Percentiles rank a stretch among this genome's conserved stretches.
Conservation (phyloP, 2,113 vertebrate species). For the Antechinus stuartii region DNA sequence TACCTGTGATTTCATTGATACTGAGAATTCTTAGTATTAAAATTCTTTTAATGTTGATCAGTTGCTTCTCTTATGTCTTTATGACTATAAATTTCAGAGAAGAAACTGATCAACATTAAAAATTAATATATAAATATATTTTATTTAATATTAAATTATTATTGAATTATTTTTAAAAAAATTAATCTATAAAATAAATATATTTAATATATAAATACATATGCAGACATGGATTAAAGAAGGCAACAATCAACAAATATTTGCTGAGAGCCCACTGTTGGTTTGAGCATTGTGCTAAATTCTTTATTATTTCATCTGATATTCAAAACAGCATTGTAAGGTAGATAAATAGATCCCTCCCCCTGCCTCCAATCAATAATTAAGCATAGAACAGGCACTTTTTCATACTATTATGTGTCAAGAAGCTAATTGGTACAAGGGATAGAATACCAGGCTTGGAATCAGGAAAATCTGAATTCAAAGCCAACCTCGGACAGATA, state of each 20-base stretch:
- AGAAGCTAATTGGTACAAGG: neutral
- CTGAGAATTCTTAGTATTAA: neutral
- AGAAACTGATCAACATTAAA: too few relatives aligned
- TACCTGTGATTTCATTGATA: neutral
- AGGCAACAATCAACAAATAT: neutral
- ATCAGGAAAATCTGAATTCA: neutral
- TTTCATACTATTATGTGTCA: neutral
- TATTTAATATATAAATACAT: neutral
- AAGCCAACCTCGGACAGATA: neutral
- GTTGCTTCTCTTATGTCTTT: neutral
- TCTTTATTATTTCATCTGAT: neutral
- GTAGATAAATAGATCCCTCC: neutral
- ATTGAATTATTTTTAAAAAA: too few relatives aligned
- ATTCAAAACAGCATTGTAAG: neutral
- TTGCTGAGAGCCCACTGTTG: neutral
- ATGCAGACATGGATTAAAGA: neutral
- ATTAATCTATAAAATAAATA: neutral
- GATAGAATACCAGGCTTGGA: neutral
- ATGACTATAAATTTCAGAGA: too few relatives aligned
- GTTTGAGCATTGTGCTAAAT: neutral
- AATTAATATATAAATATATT: neutral
- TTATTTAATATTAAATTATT: too few relatives aligned
- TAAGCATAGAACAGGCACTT: neutral
- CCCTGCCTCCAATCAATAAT: neutral
- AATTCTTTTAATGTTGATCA: neutral